Evolutionary conservation across 1,140 invertebrate species (phyloP).

Genomic region (Aphelenchoides besseyi): DNA sequence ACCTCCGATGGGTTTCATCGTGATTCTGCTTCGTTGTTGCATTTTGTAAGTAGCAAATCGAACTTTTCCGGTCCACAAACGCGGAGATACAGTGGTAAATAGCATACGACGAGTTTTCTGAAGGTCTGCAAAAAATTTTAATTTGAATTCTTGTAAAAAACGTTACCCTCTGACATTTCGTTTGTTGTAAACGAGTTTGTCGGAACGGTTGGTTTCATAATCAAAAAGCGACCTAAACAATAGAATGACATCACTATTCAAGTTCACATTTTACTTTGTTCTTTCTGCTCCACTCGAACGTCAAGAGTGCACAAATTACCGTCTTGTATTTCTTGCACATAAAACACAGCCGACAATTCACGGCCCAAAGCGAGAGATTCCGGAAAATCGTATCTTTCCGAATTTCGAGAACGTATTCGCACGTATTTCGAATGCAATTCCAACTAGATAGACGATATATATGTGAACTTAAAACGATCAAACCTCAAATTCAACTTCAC

Average conservation of each 20-base stretch:
- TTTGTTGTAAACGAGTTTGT: neutral
- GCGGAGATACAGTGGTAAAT: neutral
- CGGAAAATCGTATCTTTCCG: slow-evolving; percentile 15
- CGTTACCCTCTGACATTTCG: neutral
- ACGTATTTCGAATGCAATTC: slow-evolving; percentile 10
- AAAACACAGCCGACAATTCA: slow-evolving; percentile 4
- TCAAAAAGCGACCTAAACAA: neutral
- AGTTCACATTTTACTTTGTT: neutral
- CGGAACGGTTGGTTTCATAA: neutral
- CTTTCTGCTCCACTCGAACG: slow-evolving; percentile 3
- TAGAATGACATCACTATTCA: neutral
- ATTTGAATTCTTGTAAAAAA: neutral
- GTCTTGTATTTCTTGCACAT: slow-evolving; percentile 13
- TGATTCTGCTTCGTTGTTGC: slow-evolving; percentile 8
- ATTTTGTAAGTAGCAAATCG: slow-evolving; percentile 28
- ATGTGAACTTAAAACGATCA: too few species aligned
- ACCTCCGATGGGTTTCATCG: neutral
- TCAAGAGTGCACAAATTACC: slow-evolving; percentile 1
- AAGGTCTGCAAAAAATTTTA: neutral
- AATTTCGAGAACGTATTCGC: neutral
- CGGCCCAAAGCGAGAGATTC: slow-evolving; percentile 2
- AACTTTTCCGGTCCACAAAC: neutral
- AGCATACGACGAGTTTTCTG: slow-evolving; percentile 12
- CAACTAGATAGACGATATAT: too few species aligned
- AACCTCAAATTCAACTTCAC: slow-evolving; percentile 11